Conservation (phyloP, 2,113 vertebrate genomes). For the Dolichallabes microphthalmus region DNA sequence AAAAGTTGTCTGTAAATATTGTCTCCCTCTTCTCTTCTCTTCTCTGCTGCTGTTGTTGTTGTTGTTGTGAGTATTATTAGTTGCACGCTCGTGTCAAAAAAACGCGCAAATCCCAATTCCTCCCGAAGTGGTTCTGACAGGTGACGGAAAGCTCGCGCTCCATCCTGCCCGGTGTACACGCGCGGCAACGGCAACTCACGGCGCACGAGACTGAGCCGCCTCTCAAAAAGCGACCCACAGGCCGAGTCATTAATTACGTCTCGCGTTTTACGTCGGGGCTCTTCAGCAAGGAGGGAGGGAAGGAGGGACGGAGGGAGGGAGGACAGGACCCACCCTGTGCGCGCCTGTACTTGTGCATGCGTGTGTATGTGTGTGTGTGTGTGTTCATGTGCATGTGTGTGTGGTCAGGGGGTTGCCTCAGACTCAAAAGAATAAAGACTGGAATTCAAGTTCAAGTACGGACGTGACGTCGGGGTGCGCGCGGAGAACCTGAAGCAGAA, state of each 20-base stretch:
- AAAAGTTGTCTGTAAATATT: conserved; percentile 3
- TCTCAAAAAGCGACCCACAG: conserved; percentile 66
- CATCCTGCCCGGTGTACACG: conserved; percentile 70
- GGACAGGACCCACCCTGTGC: conserved; percentile 71
- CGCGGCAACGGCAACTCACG: conserved; percentile 71
- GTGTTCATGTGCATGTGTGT: conserved; percentile 64
- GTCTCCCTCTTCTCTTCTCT: background rate
- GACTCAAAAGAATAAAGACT: conserved; percentile 79
- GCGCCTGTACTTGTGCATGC: conserved; percentile 12
- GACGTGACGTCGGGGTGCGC: conserved; percentile 90
- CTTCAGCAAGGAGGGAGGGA: background rate
- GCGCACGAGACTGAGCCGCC: conserved; percentile 63
- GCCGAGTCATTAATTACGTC: conserved; percentile 68
- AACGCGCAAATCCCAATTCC: conserved; percentile 60
- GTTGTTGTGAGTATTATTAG: background rate
- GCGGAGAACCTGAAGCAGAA: conserved; percentile 63
- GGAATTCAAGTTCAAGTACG: conserved; percentile 96
- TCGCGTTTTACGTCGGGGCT: conserved; percentile 44
- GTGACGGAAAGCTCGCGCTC: conserved; percentile 72
- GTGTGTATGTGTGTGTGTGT: background rate
- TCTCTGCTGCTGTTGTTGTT: background rate
- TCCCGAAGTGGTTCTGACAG: conserved; percentile 64
- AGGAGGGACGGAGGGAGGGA: conserved; percentile 32
- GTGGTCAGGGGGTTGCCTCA: conserved; percentile 87
- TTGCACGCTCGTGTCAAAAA: conserved; percentile 27